These are phyloP conservation scores for Ichneumon xanthorius DNA, from an alignment of 2,888 invertebrate species.

Conservation along the genomic window DNA sequence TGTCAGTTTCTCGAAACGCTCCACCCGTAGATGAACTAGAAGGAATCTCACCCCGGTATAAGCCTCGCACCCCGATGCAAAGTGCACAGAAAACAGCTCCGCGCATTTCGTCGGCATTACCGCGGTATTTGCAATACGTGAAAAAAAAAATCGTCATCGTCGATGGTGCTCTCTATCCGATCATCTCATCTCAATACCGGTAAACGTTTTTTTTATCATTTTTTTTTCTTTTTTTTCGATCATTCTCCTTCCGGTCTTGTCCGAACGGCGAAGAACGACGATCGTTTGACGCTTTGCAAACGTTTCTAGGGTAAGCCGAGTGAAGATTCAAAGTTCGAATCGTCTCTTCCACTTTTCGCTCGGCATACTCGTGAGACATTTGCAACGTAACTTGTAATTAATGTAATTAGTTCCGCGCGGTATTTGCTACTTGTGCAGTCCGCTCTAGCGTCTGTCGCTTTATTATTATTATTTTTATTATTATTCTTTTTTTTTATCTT, in stretches of 20 bases:
- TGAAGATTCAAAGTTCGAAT: constrained; percentile 34
- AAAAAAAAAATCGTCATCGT: constrained; percentile 17
- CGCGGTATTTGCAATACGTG: neutral
- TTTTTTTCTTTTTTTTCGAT: constrained; percentile 39
- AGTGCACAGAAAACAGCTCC: too few relatives aligned
- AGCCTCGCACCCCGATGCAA: neutral
- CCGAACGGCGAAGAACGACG: constrained; percentile 29
- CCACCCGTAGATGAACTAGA: constrained; percentile 35
- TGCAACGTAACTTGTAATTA: constrained; percentile 82
- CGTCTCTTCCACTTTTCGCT: neutral
- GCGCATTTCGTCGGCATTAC: neutral
- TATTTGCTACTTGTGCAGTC: constrained; percentile 14
- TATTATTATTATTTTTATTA: neutral
- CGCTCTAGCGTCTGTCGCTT: neutral
- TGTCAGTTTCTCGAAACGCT: constrained; percentile 35
- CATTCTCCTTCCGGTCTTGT: constrained; percentile 16
- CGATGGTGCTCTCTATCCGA: constrained; percentile 41
- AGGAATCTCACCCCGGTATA: constrained; percentile 14
- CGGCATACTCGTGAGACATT: constrained; percentile 81
- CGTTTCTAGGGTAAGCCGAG: constrained; percentile 80
- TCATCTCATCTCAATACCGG: neutral
- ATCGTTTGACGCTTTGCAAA: constrained; percentile 79
- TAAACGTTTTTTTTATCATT: neutral
- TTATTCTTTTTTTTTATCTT: neutral
- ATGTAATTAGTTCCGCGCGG: constrained; percentile 74